These are phyloP conservation scores for Hypolimnas misippus DNA, from an alignment of 2,888 invertebrate species.

Conservation along the genomic window DNA sequence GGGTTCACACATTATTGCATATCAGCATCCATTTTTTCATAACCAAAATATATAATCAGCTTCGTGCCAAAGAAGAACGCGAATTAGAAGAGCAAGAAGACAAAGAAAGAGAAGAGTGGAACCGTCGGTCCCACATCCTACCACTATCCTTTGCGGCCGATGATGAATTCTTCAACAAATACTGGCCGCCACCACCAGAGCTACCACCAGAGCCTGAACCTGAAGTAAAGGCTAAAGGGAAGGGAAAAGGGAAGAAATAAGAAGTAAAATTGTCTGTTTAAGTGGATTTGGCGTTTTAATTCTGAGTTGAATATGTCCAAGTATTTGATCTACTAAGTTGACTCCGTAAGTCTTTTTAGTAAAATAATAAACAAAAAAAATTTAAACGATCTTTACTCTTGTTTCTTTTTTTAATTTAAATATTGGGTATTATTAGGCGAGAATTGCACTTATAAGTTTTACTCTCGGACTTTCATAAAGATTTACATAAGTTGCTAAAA, in stretches of 20 bases:
- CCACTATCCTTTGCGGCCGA: conserved; percentile 60
- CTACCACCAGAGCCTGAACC: conserved; percentile 52
- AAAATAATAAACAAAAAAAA: too few species aligned
- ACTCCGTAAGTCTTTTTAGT: too few species aligned
- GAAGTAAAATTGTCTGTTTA: neutral
- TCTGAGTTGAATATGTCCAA: too few species aligned
- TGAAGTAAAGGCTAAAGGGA: conserved; percentile 44
- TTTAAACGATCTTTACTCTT: too few species aligned
- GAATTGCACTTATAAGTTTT: too few species aligned
- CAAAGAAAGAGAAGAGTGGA: conserved; percentile 59
- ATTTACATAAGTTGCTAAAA: too few species aligned
- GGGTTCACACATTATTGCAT: too few species aligned
- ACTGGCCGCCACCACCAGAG: conserved; percentile 71
- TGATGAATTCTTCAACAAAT: conserved; percentile 63
- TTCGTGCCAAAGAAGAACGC: conserved; percentile 53
- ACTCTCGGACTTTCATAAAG: too few species aligned
- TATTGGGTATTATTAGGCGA: too few species aligned
- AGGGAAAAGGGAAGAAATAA: conserved; percentile 50
- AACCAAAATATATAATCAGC: conserved; percentile 35
- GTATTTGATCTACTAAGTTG: too few species aligned
- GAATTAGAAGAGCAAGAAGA: conserved; percentile 57
- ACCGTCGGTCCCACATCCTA: conserved; percentile 60
- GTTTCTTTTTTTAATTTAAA: too few species aligned
- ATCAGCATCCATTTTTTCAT: too few species aligned
- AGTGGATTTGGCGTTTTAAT: neutral